phyloP scores from a whole-genome alignment of 2,113 vertebrate species.

The Apteryx owenii region DNA sequence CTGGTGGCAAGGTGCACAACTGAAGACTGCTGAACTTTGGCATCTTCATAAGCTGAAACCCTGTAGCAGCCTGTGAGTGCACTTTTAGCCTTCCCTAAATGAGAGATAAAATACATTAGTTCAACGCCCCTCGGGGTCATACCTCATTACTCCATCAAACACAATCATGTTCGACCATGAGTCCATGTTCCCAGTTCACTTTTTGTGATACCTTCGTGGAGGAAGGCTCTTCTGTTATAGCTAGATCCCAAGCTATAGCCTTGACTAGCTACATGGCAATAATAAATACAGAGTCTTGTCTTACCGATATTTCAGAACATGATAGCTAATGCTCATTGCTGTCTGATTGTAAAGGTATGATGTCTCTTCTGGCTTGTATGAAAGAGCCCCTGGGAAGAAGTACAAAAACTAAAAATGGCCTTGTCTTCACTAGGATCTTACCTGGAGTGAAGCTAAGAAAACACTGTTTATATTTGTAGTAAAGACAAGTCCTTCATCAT shows the following conservation, averaged over 20 bases:
- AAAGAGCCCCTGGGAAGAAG: not conserved
- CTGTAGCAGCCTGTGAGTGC: too few species aligned
- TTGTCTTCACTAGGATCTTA: not conserved
- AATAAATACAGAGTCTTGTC: not conserved
- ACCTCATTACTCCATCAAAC: not conserved
- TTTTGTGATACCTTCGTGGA: not conserved
- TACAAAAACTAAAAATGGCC: not conserved
- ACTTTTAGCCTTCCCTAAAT: not conserved
- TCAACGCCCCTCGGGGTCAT: not conserved
- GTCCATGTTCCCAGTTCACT: not conserved
- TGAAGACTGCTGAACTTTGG: not conserved
- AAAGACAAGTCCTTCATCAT: not conserved
- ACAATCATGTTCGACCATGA: not conserved
- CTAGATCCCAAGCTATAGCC: not conserved
- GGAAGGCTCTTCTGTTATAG: not conserved
- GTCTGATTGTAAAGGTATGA: not conserved
- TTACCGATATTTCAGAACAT: not conserved
- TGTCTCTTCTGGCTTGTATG: not conserved
- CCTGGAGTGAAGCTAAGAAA: not conserved
- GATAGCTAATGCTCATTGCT: rapidly evolving
- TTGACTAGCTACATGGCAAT: not conserved
- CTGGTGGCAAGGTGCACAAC: not conserved
- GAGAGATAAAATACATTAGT: not conserved
- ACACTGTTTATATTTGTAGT: not conserved
- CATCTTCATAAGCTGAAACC: too few species aligned